A percentile compares a stretch with the other conserved stretches of the same genome.
Conservation (phyloP, 2,888 invertebrate species). For the Craniophora ligustri region DNA sequence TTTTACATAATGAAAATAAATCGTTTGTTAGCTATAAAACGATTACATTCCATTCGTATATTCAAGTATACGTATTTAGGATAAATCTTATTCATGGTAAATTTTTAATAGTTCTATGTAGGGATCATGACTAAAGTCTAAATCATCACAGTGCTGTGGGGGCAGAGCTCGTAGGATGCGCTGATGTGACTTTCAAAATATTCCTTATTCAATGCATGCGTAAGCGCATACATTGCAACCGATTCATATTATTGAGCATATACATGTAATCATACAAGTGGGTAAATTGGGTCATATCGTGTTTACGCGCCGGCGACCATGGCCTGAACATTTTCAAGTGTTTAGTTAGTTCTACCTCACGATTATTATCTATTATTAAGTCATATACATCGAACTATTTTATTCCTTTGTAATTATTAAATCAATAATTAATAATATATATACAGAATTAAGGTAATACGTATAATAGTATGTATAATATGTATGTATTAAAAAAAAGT, state of each 20-base stretch:
- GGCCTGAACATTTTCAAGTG: slow-evolving; percentile 59
- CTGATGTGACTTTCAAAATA: neutral
- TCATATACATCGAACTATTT: slow-evolving; percentile 18
- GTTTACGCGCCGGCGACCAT: slow-evolving; percentile 51
- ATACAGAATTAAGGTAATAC: too few species aligned
- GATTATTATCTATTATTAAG: slow-evolving; percentile 47
- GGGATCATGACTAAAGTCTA: slow-evolving; percentile 2
- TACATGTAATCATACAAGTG: slow-evolving; percentile 42
- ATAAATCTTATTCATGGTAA: neutral
- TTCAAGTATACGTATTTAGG: neutral
- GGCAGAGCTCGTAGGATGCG: slow-evolving; percentile 10
- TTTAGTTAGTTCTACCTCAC: slow-evolving; percentile 46
- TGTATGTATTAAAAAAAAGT: too few species aligned
- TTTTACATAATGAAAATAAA: too few species aligned
- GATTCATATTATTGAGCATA: slow-evolving; percentile 10
- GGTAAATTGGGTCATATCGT: slow-evolving; percentile 53
- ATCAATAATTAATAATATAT: too few species aligned
- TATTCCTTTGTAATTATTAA: slow-evolving; percentile 7
- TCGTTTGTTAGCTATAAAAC: too few species aligned
- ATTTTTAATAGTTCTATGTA: neutral
- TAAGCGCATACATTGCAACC: slow-evolving; percentile 17
- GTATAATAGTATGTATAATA: too few species aligned
- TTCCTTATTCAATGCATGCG: slow-evolving; percentile 14
- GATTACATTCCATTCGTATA: neutral
- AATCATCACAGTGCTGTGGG: slow-evolving; percentile 4